A percentile compares a stretch with the other conserved stretches of the same genome.
These are phyloP conservation scores for Nemapogon koenigi DNA, from an alignment of 2,888 invertebrate species.

Conservation along the genomic window DNA sequence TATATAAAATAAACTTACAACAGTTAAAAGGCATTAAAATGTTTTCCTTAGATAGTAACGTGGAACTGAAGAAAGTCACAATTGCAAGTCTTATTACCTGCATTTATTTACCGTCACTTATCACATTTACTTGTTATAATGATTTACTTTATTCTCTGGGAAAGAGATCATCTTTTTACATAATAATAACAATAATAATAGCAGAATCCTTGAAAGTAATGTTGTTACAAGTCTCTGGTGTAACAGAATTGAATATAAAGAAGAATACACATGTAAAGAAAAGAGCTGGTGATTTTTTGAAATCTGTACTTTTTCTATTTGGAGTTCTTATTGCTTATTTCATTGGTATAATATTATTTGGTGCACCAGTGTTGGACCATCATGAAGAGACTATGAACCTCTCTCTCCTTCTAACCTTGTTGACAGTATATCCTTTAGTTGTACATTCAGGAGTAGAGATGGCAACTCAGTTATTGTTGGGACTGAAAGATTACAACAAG, in stretches of 20 bases:
- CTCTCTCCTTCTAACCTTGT: slow-evolving; percentile 63
- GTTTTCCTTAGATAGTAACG: slow-evolving; percentile 44
- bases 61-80: slow-evolving; percentile 44
- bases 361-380: slow-evolving; percentile 69
- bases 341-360: slow-evolving; percentile 69
- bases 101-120: slow-evolving; percentile 66
- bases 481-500: slow-evolving; percentile 50
- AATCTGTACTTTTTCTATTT: slow-evolving; percentile 47
- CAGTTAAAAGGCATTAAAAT: no score
- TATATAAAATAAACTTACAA: no score
- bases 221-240: slow-evolving; percentile 31
- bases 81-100: slow-evolving; percentile 66
- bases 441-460: slow-evolving; percentile 67
- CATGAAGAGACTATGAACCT: slow-evolving; percentile 74
- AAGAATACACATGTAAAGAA: slow-evolving; percentile 41
- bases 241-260: slow-evolving; percentile 41
- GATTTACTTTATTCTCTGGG: slow-evolving; percentile 68
- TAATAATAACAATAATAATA: slow-evolving; percentile 42
- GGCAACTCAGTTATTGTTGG: slow-evolving; percentile 60
- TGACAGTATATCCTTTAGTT: slow-evolving; percentile 69
- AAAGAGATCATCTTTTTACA: slow-evolving; percentile 53
- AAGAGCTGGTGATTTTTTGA: slow-evolving; percentile 53
- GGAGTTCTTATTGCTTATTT: slow-evolving; percentile 61
- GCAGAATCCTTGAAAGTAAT: slow-evolving; percentile 65
- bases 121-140: slow-evolving; percentile 62